Evolutionary conservation across 2,797 vertebrate species (phyloP), one percentile per base, ranked within the genome.

Genomic region (Cossypha polioptera): DNA sequence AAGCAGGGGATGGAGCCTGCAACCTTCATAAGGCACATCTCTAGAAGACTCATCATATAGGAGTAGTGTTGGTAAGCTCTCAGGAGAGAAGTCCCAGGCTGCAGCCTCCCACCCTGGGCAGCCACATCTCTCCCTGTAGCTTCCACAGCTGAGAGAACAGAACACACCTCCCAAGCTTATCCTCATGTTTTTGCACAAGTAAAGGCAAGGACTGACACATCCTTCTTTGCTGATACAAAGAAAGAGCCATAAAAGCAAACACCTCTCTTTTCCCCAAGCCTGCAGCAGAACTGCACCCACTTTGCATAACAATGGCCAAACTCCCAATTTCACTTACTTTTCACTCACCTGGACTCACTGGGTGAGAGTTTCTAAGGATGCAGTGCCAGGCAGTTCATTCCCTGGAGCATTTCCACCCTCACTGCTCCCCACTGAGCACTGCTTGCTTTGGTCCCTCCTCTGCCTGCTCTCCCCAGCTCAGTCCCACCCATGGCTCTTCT

Each of bases 401-500:
- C 62, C 61, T 21, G 35, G 14, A 26, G 68, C 16, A 8, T 21
- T 80, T 59, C 68, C 57, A 80, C 11, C 1, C 72, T 80, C 3
- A 2, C 72, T 40, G 35, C 65, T 77, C 33, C 38, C 58, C 61
- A 26, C 59, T 63, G 17, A 26, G 11, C 22, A 5, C 18, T 5
- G 0, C 31, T 75, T 2, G 5, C 45, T 53, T 62, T 54, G 31
- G 20, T 88, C 82, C 59, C 55, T 81, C 59, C 77, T 61, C 88
- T 35, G 69, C 72, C 66, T 91, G 58, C 51, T 53, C 63, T 82
- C 55, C n/a, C 48, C 80, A 78, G 42, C 78, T 86, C 69, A 26
- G 82, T 74, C 94, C 78, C 85, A 94, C 88, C 68, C 82, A 28
- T 47, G n/a, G 50, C 28, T 88, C 48, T 29, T 50, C 63, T 73